phyloP scores from a whole-genome alignment of 2,888 invertebrate species.

The Celastrina argiolus region DNA sequence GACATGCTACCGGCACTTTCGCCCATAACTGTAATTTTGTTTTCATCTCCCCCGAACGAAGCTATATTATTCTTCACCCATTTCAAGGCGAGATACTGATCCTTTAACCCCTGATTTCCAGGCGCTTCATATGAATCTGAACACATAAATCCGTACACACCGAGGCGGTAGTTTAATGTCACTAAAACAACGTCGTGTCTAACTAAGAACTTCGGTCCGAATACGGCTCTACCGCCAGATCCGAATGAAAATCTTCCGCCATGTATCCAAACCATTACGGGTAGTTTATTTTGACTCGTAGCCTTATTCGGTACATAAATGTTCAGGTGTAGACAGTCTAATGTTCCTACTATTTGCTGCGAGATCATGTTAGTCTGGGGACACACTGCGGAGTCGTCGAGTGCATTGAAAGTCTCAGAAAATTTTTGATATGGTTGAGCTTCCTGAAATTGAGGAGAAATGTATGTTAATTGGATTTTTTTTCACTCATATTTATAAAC shows the following conservation, averaged over 20 bases:
- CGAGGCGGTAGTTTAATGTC: conserved; percentile 51
- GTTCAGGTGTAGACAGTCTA: conserved; percentile 79
- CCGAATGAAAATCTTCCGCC: conserved; percentile 47
- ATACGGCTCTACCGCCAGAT: conserved; percentile 35
- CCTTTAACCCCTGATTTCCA: conserved; percentile 59
- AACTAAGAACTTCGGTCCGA: conserved; percentile 47
- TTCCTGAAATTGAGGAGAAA: too few relatives aligned
- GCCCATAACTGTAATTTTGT: conserved; percentile 52
- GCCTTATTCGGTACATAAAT: conserved; percentile 69
- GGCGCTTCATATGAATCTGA: conserved; percentile 48
- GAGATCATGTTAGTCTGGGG: too few relatives aligned
- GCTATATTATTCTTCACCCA: conserved; percentile 52
- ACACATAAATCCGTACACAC: conserved; percentile 60
- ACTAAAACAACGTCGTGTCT: conserved; percentile 47
- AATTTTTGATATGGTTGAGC: not conserved
- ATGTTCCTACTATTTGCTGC: conserved; percentile 38
- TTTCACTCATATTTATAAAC: too few relatives aligned
- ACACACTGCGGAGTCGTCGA: conserved; percentile 36
- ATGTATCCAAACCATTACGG: conserved; percentile 55
- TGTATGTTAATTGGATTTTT: too few relatives aligned
- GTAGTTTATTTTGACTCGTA: conserved; percentile 34
- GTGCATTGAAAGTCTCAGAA: conserved; percentile 29
- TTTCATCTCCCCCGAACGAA: conserved; percentile 50
- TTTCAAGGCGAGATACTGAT: conserved; percentile 47
- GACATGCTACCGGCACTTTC: conserved; percentile 52